phyloP scores from a whole-genome alignment of 2,113 vertebrate genomes.

The Epinephelus cyanopodus region DNA sequence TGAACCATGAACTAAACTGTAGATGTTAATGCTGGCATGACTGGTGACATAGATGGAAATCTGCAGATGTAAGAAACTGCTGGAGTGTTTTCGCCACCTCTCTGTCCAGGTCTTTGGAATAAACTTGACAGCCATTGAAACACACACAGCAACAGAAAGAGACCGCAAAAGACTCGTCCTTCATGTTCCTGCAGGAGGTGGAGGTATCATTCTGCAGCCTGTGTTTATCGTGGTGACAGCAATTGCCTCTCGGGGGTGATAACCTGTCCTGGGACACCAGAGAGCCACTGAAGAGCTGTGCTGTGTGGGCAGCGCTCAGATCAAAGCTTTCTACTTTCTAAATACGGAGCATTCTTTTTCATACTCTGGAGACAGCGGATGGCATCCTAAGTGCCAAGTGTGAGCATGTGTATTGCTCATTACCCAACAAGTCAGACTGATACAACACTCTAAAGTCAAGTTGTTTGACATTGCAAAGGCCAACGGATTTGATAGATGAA shows the following conservation, averaged over 20 bases:
- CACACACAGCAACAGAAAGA: not conserved
- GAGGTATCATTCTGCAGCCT: constrained; percentile 29
- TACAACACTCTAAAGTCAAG: not conserved
- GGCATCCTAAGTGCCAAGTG: constrained; percentile 13
- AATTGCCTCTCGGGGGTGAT: constrained; percentile 31
- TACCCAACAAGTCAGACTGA: constrained; percentile 9
- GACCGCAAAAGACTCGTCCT: constrained; percentile 13
- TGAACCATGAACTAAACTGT: not conserved
- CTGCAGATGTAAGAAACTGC: not conserved
- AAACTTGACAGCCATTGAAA: not conserved
- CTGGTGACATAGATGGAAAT: not conserved
- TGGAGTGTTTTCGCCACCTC: not conserved
- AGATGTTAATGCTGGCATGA: not conserved
- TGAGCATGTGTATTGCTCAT: not conserved
- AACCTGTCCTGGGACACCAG: constrained; percentile 34
- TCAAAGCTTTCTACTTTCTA: constrained; percentile 46
- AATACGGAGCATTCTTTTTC: constrained; percentile 24
- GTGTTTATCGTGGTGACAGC: constrained; percentile 24
- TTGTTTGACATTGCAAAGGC: not conserved
- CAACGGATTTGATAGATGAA: not conserved
- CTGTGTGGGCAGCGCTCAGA: constrained; percentile 7
- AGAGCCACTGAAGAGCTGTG: constrained; percentile 26
- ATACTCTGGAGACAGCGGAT: constrained; percentile 27
- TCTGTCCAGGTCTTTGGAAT: not conserved
- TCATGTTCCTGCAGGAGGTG: not conserved